phyloP scores from a whole-genome alignment of 2,797 vertebrate species.

The Sylvia borin region DNA sequence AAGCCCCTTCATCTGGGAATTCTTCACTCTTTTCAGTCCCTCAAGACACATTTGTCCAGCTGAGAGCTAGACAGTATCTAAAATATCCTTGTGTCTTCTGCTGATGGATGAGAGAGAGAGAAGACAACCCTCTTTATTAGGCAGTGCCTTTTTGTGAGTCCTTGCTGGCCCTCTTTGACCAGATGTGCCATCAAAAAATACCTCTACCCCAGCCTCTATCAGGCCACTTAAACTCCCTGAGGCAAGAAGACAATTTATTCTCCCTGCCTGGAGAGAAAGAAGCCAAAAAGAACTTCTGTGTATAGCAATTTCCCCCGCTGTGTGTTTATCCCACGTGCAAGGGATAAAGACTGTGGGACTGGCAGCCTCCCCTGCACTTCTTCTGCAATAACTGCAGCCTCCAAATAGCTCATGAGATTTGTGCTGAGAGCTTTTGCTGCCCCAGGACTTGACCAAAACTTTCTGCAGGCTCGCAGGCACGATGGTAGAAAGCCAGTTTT shows the following conservation, averaged over 20 bases:
- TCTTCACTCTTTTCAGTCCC: background rate
- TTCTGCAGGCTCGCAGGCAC: background rate
- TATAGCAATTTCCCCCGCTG: background rate
- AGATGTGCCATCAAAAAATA: background rate
- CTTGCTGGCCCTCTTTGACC: background rate
- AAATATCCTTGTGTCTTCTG: background rate
- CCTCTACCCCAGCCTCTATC: background rate
- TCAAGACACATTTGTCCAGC: background rate
- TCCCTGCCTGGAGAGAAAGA: background rate
- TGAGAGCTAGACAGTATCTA: background rate
- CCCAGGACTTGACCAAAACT: background rate
- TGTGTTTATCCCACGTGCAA: rapidly evolving
- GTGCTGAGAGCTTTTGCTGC: background rate
- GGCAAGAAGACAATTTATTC: background rate
- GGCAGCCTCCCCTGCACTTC: background rate
- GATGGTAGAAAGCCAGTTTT: background rate
- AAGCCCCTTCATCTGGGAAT: background rate
- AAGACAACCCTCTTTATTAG: background rate
- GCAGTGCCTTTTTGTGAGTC: background rate
- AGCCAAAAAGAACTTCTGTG: background rate
- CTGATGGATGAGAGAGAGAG: background rate
- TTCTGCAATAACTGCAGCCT: background rate
- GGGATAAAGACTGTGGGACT: background rate
- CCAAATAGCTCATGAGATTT: background rate
- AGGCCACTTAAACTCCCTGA: background rate